Evolutionary conservation across 2,888 invertebrate species (phyloP), one percentile per base, ranked within the genome.

Genomic region (Mongoloraphidia duomilia): DNA sequence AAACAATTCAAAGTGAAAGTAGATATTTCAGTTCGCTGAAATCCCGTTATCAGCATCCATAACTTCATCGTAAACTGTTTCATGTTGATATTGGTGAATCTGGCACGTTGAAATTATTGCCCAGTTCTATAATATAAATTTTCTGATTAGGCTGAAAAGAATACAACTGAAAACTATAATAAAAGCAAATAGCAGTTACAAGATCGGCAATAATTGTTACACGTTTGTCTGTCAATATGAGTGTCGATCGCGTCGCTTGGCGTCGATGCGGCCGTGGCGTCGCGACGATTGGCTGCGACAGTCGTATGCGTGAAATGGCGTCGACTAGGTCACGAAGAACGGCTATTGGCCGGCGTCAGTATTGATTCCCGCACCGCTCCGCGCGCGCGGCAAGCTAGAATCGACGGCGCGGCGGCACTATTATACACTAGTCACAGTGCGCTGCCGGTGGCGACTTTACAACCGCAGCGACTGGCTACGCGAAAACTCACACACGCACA

Each of bases 401-500:
- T 44, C 42, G 50, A 42, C 34, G 41, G 49, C 44, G 44, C 47
- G 49, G 52, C 52, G 41, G 44, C 41, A n/a, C 13, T 14, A 35
- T 33, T 44, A 10, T 46, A 44, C 41, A 39, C 52, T 49, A 60
- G 64, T 63, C 59, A 65, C 64, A 64, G 64, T 63, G 65, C 63
- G 62, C 50, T 53, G 51, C 54, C 50, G 55, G 51, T 56, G 55
- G 57, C 50, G 26, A 26, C 26, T 26, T 26, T 26, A 26, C 26
- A 26, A 53, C 50, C 54, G 55, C 44, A 40, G 42, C 50, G 53
- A 50, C 52, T 50, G 54, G 49, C 55, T 42, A 41, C 51, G 50
- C 48, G 39, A 48, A 46, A 42, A 39, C 48, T 37, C 49, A 44
- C 44, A 41, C 47, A 34, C 44, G 49, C 47, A 43, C 36, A 50